Percentiles rank a stretch among this genome's conserved stretches.
Evolutionary conservation across 2,888 invertebrate species (phyloP).

Genomic region (Panorpa germanica): DNA sequence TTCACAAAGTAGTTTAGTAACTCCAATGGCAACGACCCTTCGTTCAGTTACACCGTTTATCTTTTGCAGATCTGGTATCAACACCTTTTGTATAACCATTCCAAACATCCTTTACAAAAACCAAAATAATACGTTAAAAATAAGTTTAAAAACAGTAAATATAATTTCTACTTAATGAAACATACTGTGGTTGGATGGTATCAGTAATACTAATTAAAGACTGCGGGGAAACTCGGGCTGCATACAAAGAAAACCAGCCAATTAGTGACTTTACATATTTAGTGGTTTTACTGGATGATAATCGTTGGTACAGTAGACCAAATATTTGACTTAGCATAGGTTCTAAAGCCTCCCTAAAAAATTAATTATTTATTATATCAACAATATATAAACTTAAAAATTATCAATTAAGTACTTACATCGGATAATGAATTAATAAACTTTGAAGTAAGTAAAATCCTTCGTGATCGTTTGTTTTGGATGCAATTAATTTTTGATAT

Average conservation of each 20-base stretch:
- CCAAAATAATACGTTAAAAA: slow-evolving; percentile 10
- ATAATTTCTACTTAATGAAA: slow-evolving; percentile 14
- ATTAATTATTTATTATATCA: slow-evolving; percentile 4
- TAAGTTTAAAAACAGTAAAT: slow-evolving; percentile 8
- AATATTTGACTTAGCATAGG: slow-evolving; percentile 76
- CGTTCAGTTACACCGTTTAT: slow-evolving; percentile 66
- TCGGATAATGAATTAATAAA: slow-evolving; percentile 65
- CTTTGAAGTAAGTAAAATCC: slow-evolving; percentile 83
- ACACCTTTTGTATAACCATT: slow-evolving; percentile 84
- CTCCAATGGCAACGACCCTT: slow-evolving; percentile 81
- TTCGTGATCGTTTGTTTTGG: slow-evolving; percentile 89
- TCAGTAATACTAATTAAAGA: slow-evolving; percentile 62
- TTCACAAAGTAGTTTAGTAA: slow-evolving; percentile 70
- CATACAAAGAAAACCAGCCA: slow-evolving; percentile 78
- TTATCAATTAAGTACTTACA: slow-evolving; percentile 30
- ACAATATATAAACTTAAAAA: slow-evolving; percentile 5
- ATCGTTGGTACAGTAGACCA: slow-evolving; percentile 77
- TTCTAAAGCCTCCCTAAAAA: slow-evolving; percentile 46
- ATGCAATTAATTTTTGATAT: slow-evolving; percentile 91
- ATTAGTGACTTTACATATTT: slow-evolving; percentile 84
- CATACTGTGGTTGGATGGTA: slow-evolving; percentile 67
- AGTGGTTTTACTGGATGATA: slow-evolving; percentile 85
- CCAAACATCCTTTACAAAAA: slow-evolving; percentile 61
- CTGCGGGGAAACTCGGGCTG: slow-evolving; percentile 59
- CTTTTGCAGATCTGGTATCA: slow-evolving; percentile 73